phyloP scores from a whole-genome alignment of 2,113 vertebrate species.

The Podarcis raffonei region DNA sequence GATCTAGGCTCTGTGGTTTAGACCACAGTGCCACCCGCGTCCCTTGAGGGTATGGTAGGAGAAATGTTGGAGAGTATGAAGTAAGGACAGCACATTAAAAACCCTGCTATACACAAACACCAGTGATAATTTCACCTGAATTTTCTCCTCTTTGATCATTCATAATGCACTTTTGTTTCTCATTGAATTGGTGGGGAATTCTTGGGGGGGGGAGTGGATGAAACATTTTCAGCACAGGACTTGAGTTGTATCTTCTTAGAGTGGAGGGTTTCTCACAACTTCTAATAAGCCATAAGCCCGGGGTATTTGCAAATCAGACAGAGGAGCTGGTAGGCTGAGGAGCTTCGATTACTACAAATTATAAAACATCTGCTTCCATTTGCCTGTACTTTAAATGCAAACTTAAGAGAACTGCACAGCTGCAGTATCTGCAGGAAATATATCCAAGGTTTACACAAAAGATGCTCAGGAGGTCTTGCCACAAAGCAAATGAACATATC shows the following conservation, averaged over 20 bases:
- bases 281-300: slow-evolving; percentile 39
- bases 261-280: not conserved
- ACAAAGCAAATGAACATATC: not conserved
- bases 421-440: not conserved
- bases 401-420: not conserved
- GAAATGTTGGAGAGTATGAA: too few species aligned
- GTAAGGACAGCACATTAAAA: too few species aligned
- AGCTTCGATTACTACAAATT: not conserved
- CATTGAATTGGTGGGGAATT: too few species aligned
- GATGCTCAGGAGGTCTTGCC: not conserved
- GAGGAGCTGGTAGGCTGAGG: not conserved
- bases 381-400: not conserved
- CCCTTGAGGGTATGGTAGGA: too few species aligned
- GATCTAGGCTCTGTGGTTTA: too few species aligned
- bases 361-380: not conserved
- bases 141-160: too few species aligned
- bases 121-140: too few species aligned
- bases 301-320: slow-evolving; percentile 10
- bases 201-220: too few species aligned
- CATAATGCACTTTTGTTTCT: too few species aligned
- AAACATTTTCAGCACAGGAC: too few species aligned
- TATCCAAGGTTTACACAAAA: not conserved
- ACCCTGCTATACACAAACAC: too few species aligned
- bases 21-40: too few species aligned
- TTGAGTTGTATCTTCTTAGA: not conserved